A percentile compares a stretch with the other conserved stretches of the same genome.
Evolutionary conservation across 2,113 vertebrate genomes (phyloP).

Genomic region (Tympanuchus pallidicinctus): DNA sequence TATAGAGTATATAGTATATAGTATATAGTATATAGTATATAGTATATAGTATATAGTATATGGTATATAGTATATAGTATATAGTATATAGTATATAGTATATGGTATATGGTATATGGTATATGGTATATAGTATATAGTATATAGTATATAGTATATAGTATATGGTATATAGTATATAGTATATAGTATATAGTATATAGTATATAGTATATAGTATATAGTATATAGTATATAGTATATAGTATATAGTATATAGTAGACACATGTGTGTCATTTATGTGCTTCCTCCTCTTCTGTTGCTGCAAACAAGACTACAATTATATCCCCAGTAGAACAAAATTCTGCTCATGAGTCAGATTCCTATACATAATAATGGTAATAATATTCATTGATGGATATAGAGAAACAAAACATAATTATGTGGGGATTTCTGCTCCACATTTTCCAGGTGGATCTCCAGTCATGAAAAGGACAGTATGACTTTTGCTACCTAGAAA

Average conservation of each 20-base stretch:
- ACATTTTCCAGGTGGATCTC: neutral
- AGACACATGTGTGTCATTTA: neutral
- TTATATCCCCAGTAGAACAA: neutral
- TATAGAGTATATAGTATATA: neutral
- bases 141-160: neutral
- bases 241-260: neutral
- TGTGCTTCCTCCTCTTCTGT: neutral
- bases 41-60: too few relatives aligned
- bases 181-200: neutral
- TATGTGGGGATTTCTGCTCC: neutral
- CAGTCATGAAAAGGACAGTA: neutral
- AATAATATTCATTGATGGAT: neutral
- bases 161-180: neutral
- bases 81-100: too few relatives aligned
- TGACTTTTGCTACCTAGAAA: neutral
- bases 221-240: neutral
- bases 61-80: too few relatives aligned
- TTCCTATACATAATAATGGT: neutral
- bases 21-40: too few relatives aligned
- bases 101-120: too few relatives aligned
- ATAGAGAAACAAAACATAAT: neutral
- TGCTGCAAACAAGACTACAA: neutral
- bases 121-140: neutral
- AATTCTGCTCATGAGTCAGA: neutral
- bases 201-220: neutral